A percentile compares a stretch with the other conserved stretches of the same genome.
Conservation (phyloP, 2,888 invertebrate species). For the Andrena hattorfiana region DNA sequence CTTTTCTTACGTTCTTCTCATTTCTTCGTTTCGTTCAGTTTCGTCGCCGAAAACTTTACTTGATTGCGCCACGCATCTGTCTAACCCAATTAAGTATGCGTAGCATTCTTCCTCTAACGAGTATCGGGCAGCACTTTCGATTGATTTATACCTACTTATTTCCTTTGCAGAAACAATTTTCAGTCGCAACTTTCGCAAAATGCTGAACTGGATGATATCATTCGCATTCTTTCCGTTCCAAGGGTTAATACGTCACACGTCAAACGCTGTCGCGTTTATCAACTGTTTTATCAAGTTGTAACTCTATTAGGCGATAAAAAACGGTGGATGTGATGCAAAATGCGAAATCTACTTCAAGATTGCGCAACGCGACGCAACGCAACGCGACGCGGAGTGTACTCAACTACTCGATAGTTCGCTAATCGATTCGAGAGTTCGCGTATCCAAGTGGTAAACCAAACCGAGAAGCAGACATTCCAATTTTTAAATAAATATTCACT, state of each 20-base stretch:
- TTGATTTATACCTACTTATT: too few species aligned
- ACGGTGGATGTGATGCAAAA: background rate
- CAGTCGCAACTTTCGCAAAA: too few species aligned
- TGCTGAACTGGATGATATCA: too few species aligned
- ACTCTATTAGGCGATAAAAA: background rate
- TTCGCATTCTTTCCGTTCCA: background rate
- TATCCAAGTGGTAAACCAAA: background rate
- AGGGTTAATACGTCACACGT: constrained; percentile 3
- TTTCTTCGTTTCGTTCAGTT: too few species aligned
- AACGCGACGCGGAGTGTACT: background rate
- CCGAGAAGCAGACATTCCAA: background rate
- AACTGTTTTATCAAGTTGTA: background rate
- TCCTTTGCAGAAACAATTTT: too few species aligned
- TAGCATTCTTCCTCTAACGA: too few species aligned
- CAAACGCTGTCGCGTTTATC: background rate
- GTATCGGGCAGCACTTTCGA: too few species aligned
- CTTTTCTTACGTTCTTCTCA: too few species aligned
- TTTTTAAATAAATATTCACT: constrained; percentile 1
- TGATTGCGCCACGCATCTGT: too few species aligned
- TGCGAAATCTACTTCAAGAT: background rate
- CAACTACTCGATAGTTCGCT: background rate
- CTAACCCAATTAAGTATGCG: too few species aligned
- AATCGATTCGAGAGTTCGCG: background rate
- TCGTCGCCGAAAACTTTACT: too few species aligned
- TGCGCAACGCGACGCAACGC: background rate